These are phyloP conservation scores for Hippocampus mohnikei DNA, from an alignment of 2,113 vertebrate species.

Conservation along the genomic window DNA sequence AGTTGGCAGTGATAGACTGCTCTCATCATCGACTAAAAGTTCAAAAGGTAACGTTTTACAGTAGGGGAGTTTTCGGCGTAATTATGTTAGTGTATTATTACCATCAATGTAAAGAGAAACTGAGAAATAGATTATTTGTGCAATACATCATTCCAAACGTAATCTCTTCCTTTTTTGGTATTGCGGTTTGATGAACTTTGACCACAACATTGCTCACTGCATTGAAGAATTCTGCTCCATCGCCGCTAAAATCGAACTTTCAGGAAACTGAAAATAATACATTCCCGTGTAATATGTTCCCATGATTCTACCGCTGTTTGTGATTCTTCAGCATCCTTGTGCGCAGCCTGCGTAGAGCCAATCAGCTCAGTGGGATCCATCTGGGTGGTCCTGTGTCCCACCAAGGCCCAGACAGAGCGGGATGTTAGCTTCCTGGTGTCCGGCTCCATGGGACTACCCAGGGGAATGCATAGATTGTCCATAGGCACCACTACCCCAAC, in stretches of 20 bases:
- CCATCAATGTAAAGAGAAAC: not conserved
- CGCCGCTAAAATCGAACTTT: not conserved
- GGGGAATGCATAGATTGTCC: not conserved
- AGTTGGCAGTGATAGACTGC: too few species aligned
- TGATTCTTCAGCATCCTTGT: slow-evolving; percentile 1
- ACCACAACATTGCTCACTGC: not conserved
- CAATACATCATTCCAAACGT: too few species aligned
- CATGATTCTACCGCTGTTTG: not conserved
- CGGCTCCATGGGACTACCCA: slow-evolving; percentile 5
- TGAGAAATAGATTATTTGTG: not conserved
- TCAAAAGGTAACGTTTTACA: too few species aligned
- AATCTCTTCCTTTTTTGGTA: not conserved
- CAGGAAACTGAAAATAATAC: slow-evolving; percentile 1
- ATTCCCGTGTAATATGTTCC: slow-evolving; percentile 3
- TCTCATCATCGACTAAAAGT: too few species aligned
- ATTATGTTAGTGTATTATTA: too few species aligned
- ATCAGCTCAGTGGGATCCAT: slow-evolving; percentile 1
- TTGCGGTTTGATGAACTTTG: not conserved
- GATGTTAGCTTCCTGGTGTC: slow-evolving; percentile 9
- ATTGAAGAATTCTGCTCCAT: not conserved
- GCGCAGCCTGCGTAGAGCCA: not conserved
- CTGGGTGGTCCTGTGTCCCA: slow-evolving; percentile 8
- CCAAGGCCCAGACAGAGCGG: not conserved
- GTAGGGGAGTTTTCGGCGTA: too few species aligned
- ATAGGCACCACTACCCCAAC: not conserved